A percentile compares a stretch with the other conserved stretches of the same genome.
phyloP scores from a whole-genome alignment of 2,888 invertebrate genomes.

The Melanargia galathea region DNA sequence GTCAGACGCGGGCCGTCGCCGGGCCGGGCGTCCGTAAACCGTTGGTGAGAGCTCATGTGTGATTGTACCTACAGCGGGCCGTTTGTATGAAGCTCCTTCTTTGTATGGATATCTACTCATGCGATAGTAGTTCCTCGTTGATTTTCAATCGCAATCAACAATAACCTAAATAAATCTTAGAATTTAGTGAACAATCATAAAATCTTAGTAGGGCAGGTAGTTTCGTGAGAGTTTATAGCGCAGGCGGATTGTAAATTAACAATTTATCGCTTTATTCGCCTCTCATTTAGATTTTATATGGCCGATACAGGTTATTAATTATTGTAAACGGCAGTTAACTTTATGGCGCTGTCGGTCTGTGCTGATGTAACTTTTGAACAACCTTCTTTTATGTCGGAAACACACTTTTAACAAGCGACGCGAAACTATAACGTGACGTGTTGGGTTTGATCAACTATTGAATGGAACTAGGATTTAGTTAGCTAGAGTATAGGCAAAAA shows the following conservation, averaged over 20 bases:
- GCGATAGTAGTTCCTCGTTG: no score
- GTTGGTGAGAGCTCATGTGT: no score
- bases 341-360: constrained; percentile 54
- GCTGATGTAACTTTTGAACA: constrained; percentile 39
- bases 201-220: constrained; percentile 5
- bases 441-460: no score
- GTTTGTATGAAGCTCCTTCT: no score
- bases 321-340: constrained; percentile 71
- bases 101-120: no score
- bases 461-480: no score
- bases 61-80: no score
- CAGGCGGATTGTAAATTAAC: constrained; percentile 60
- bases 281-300: constrained; percentile 77
- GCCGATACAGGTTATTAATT: constrained; percentile 76
- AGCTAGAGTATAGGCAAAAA: no score
- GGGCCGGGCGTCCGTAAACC: no score
- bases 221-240: constrained; percentile 51
- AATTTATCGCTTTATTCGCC: constrained; percentile 76
- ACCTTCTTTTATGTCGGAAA: not conserved
- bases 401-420: not conserved
- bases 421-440: not conserved
- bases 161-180: no score
- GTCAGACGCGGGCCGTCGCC: no score
- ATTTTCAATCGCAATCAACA: no score
- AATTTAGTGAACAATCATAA: constrained; percentile 9